These are phyloP conservation scores for Styela plicata DNA, from an alignment of 23 tunicate genomes.

Conservation along the genomic window DNA sequence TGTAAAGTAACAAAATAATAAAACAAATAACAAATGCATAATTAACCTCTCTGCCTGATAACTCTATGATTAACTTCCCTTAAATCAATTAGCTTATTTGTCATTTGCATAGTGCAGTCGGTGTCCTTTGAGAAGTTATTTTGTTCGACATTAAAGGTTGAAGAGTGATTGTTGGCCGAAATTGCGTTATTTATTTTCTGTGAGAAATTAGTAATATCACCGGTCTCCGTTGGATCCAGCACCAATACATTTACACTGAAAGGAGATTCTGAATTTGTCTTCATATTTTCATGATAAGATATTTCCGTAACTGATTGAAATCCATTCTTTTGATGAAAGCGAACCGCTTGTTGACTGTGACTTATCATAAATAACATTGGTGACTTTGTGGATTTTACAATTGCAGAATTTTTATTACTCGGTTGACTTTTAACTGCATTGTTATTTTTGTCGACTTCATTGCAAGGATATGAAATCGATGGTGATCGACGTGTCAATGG, in stretches of 20 bases:
- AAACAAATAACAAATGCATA: too few species aligned
- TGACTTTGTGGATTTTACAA: slow-evolving; percentile 7
- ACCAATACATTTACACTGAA: slow-evolving; percentile 54
- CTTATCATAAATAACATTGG: slow-evolving; percentile 69
- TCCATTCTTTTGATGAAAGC: slow-evolving; percentile 70
- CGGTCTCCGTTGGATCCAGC: slow-evolving; percentile 29
- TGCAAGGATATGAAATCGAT: not conserved
- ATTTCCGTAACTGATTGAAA: slow-evolving; percentile 47
- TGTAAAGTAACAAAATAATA: too few species aligned
- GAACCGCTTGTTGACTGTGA: slow-evolving; percentile 65
- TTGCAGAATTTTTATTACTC: too few species aligned
- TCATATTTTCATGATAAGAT: slow-evolving; percentile 39
- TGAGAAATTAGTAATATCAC: not conserved
- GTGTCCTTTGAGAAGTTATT: too few species aligned
- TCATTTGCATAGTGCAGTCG: too few species aligned
- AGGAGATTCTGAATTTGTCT: not conserved
- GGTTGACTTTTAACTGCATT: not conserved
- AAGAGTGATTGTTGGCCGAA: too few species aligned
- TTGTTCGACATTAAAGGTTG: too few species aligned
- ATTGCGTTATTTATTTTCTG: not conserved
- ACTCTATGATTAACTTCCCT: too few species aligned
- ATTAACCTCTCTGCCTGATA: too few species aligned
- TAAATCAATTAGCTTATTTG: too few species aligned
- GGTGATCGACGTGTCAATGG: not conserved
- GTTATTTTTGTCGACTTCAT: not conserved